These are phyloP conservation scores for Drosophila nebulosa DNA, from an alignment of 1,140 invertebrate genomes.

Conservation along the genomic window DNA sequence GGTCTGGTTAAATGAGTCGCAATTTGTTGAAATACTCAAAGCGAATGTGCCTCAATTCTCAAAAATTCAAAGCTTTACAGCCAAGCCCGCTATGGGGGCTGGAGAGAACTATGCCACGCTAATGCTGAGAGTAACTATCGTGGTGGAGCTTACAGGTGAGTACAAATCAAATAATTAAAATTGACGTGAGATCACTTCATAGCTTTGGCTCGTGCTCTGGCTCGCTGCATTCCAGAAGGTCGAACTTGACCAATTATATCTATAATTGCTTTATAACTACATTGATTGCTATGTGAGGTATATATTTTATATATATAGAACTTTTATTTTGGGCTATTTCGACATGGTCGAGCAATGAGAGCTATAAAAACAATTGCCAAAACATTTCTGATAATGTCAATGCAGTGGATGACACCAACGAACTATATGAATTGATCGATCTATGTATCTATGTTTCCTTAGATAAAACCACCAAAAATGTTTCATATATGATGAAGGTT, in stretches of 20 bases:
- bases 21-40: slow-evolving; percentile 79
- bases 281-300: background rate
- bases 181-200: background rate
- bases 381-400: background rate
- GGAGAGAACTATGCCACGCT: slow-evolving; percentile 72
- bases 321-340: background rate
- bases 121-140: slow-evolving; percentile 62
- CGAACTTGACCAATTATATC: background rate
- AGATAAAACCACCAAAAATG: slow-evolving; percentile 47
- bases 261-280: slow-evolving; percentile 3
- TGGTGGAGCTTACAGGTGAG: slow-evolving; percentile 59
- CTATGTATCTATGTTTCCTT: background rate
- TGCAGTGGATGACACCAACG: background rate
- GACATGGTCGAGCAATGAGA: background rate
- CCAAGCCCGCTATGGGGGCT: slow-evolving; percentile 38
- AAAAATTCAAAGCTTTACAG: slow-evolving; percentile 52
- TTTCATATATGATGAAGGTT: slow-evolving; percentile 66
- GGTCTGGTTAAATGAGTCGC: slow-evolving; percentile 81
- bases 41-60: slow-evolving; percentile 64
- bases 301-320: background rate
- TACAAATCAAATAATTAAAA: background rate
- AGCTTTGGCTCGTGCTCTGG: background rate
- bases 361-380: background rate
- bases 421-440: background rate
- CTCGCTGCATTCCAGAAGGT: too few species aligned